Evolutionary conservation across 1,140 invertebrate genomes (phyloP).

Genomic region (Rhagoletis pomonella): DNA sequence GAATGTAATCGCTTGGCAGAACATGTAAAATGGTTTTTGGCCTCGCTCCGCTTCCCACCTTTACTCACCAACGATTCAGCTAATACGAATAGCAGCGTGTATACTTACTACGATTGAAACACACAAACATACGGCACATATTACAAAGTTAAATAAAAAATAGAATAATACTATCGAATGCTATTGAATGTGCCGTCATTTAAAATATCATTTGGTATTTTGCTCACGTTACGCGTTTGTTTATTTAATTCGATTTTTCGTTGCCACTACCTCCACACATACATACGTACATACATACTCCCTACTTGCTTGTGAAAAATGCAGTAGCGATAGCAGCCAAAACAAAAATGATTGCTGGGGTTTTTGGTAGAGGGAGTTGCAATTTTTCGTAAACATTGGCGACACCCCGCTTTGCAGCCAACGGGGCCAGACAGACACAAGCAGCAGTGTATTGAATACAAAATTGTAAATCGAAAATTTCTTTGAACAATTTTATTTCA

Average conservation of each 20-base stretch:
- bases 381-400: background rate
- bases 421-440: background rate
- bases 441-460: background rate
- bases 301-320: background rate
- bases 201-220: slow-evolving; percentile 57
- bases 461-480: slow-evolving; percentile 28
- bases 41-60: background rate
- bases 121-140: background rate
- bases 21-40: background rate
- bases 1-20: background rate
- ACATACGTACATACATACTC: background rate
- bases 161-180: background rate
- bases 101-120: background rate
- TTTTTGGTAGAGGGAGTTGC: background rate
- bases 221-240: slow-evolving; percentile 58
- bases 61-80: background rate
- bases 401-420: background rate
- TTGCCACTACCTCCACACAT: slow-evolving; percentile 6
- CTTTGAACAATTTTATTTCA: background rate
- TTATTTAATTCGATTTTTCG: slow-evolving; percentile 60
- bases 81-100: background rate
- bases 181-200: slow-evolving; percentile 45
- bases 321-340: background rate
- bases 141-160: background rate
- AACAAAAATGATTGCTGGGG: background rate